Evolutionary conservation across 1,140 invertebrate species (phyloP), one percentile per base, ranked within the genome.

Genomic region (Pantala flavescens): DNA sequence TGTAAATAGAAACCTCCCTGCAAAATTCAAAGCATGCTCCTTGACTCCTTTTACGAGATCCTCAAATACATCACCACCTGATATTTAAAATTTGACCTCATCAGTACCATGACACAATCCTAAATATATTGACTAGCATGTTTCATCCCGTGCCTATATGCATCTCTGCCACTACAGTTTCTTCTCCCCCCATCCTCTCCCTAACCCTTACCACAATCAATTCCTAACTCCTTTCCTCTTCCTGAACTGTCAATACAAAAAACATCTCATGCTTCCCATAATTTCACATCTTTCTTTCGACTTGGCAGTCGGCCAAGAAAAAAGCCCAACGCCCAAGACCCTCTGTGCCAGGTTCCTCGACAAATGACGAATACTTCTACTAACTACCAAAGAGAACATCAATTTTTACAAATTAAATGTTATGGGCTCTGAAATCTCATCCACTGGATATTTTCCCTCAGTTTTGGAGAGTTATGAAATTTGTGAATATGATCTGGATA

Each of bases 101-200:
- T 63, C 49, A 16, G 12, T 63, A 63, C 49, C 49, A 63, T 63
- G 16, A 63, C 49, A 63, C 49, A 63, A 63, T 63, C 49, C 49
- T 21, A 21, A 36, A 63, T 19, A 63, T 19, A 21, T 63, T 63
- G n/a, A 63, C 14, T 16, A 63, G 49, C 49, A 63, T 63, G 49
- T 63, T 16, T 21, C 49, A 21, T 63, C 49, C 49, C 28, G 28
- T 63, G 14, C 49, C 49, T 63, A 63, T 19, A 21, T 63, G 49
- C 49, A 63, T 63, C 49, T 63, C n/a, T 63, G 49, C 49, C 49
- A 63, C 49, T 63, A 63, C 49, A 63, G 49, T 63, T 63, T 63
- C 49, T 63, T 63, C 12, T 21, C n/a, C 49, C 49, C 49, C 49
- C 12, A 7, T 12, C 49, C 49, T 63, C 14, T 21, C 49, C 49